Conservation (phyloP, 2,113 vertebrate genomes). For the Bufo gargarizans region DNA sequence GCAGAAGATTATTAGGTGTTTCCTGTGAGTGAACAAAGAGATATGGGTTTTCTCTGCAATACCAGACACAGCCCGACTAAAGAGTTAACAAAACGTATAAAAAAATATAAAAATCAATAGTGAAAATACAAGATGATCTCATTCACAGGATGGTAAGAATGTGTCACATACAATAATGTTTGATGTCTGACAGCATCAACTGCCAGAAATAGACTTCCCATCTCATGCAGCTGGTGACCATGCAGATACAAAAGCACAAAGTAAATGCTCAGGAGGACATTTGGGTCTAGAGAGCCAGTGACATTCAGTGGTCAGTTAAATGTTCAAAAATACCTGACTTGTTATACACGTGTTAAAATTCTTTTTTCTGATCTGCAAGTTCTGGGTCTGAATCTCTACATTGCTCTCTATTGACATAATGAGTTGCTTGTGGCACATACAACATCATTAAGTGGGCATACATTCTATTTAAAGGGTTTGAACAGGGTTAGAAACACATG, state of each 20-base stretch:
- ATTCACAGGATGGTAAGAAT: constrained; percentile 47
- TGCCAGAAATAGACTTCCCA: constrained; percentile 48
- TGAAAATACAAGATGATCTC: constrained; percentile 43
- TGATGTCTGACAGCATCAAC: constrained; percentile 49
- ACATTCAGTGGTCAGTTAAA: neutral
- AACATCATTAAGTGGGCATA: neutral
- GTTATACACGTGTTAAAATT: neutral
- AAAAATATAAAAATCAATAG: constrained; percentile 22
- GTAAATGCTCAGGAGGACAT: neutral
- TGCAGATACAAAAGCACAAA: neutral
- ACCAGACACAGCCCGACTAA: neutral
- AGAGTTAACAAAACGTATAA: constrained; percentile 17
- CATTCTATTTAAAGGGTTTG: neutral
- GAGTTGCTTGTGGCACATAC: neutral
- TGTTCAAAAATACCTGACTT: neutral
- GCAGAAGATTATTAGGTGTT: neutral
- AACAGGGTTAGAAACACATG: too few species aligned
- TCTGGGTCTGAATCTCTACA: neutral
- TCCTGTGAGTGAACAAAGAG: neutral
- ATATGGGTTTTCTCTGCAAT: neutral
- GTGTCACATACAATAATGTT: constrained; percentile 53
- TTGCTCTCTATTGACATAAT: neutral
- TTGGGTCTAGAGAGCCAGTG: neutral
- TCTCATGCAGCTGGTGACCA: constrained; percentile 50
- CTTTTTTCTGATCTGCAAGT: neutral